Evolutionary conservation across 2,797 vertebrate species (phyloP).

Genomic region (Eremophila alpestris): DNA sequence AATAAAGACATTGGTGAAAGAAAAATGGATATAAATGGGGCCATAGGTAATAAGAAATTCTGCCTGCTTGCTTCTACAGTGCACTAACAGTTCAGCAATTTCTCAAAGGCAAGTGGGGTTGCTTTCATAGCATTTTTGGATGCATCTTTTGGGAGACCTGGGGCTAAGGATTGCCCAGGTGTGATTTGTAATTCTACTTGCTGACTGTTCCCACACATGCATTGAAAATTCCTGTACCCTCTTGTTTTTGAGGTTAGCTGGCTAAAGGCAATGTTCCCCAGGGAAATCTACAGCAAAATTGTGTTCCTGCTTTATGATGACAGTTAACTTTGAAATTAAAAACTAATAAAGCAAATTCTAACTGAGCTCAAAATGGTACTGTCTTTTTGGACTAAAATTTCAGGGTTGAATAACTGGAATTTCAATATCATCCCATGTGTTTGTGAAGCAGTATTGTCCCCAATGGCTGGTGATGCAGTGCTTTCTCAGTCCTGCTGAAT

Average conservation of each 20-base stretch:
- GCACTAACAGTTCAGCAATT: not conserved
- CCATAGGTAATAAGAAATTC: not conserved
- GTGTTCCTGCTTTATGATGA: not conserved
- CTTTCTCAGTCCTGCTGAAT: not conserved
- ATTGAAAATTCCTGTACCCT: not conserved
- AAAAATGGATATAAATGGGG: not conserved
- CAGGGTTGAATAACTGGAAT: not conserved
- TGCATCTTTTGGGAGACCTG: not conserved
- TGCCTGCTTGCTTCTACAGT: not conserved
- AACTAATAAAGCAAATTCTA: not conserved
- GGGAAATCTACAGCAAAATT: not conserved
- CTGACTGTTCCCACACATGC: not conserved
- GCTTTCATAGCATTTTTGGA: not conserved
- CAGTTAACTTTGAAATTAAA: not conserved
- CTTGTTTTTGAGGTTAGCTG: not conserved
- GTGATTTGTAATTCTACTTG: not conserved
- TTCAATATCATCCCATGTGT: not conserved
- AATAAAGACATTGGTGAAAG: not conserved
- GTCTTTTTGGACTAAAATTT: not conserved
- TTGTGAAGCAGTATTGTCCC: not conserved
- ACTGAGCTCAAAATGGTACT: not conserved
- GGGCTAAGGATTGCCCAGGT: not conserved
- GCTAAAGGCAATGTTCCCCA: not conserved
- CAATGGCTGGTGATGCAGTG: not conserved
- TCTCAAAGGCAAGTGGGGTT: not conserved